phyloP scores from a whole-genome alignment of 1,140 invertebrate genomes.

The Trigoniulus corallinus region DNA sequence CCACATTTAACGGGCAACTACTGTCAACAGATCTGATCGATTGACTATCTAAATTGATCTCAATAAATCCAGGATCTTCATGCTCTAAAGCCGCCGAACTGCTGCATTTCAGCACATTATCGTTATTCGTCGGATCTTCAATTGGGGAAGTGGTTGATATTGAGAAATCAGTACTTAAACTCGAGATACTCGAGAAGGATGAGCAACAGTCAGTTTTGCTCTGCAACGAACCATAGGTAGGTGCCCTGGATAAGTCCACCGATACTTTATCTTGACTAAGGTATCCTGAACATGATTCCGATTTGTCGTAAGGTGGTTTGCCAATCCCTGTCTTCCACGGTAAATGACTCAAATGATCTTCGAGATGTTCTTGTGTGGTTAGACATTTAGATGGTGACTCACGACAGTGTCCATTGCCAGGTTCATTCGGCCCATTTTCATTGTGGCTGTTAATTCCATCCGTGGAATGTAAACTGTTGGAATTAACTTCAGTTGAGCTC shows the following conservation, averaged over 20 bases:
- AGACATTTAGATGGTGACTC: too few relatives aligned
- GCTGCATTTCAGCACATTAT: slow-evolving; percentile 12
- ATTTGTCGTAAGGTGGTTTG: too few relatives aligned
- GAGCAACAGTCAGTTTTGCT: slow-evolving; percentile 24
- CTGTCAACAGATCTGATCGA: not conserved
- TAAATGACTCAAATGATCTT: too few relatives aligned
- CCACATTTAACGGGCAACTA: not conserved
- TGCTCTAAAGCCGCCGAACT: slow-evolving; percentile 9
- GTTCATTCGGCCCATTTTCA: too few relatives aligned
- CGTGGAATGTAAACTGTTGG: too few relatives aligned
- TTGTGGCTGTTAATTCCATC: too few relatives aligned
- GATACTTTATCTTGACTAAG: slow-evolving; percentile 12
- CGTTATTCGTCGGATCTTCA: slow-evolving; percentile 13
- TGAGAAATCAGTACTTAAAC: slow-evolving; percentile 24
- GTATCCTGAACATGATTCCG: too few relatives aligned
- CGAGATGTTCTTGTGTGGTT: too few relatives aligned
- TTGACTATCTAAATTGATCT: slow-evolving; percentile 20
- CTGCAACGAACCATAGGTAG: slow-evolving; percentile 12
- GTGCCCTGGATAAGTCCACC: slow-evolving; percentile 13
- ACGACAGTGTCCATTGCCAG: too few relatives aligned
- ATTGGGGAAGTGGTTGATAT: slow-evolving; percentile 17
- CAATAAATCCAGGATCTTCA: slow-evolving; percentile 10
- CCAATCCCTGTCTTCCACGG: too few relatives aligned
- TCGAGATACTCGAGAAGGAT: slow-evolving; percentile 29
- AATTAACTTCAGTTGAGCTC: too few relatives aligned